Conservation (phyloP, 2,888 invertebrate genomes). For the Synergus japonicus region DNA sequence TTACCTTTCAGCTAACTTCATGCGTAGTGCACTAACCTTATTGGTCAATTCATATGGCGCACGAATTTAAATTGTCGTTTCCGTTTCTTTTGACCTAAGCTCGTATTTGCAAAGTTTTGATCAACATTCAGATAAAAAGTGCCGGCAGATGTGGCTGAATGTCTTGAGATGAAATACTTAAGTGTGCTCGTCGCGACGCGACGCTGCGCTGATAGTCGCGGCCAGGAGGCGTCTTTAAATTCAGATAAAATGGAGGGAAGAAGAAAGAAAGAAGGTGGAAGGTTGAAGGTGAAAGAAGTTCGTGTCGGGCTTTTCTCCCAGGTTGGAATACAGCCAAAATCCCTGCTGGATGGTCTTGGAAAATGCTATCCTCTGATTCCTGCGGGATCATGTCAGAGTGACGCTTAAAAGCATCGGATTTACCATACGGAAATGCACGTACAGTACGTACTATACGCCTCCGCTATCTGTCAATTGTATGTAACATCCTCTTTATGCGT, state of each 20-base stretch:
- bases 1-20: no score
- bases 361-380: slow-evolving; percentile 47
- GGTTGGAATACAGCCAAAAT: slow-evolving; percentile 50
- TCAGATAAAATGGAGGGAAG: slow-evolving; percentile 38
- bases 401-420: slow-evolving; percentile 41
- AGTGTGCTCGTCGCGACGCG: slow-evolving; percentile 38
- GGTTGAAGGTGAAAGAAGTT: not conserved
- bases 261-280: slow-evolving; percentile 27
- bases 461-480: slow-evolving; percentile 42
- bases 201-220: slow-evolving; percentile 42
- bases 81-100: no score
- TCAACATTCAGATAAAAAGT: no score
- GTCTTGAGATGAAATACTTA: slow-evolving; percentile 16
- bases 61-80: no score
- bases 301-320: slow-evolving; percentile 39
- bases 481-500: slow-evolving; percentile 8
- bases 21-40: no score
- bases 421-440: slow-evolving; percentile 38
- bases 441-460: slow-evolving; percentile 8
- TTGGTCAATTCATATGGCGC: no score
- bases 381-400: slow-evolving; percentile 44
- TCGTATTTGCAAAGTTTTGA: no score
- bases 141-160: not conserved
- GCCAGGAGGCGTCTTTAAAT: slow-evolving; percentile 42
- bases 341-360: slow-evolving; percentile 42